Evolutionary conservation across 2,888 invertebrate species (phyloP).

Genomic region (Xylocampa areola): DNA sequence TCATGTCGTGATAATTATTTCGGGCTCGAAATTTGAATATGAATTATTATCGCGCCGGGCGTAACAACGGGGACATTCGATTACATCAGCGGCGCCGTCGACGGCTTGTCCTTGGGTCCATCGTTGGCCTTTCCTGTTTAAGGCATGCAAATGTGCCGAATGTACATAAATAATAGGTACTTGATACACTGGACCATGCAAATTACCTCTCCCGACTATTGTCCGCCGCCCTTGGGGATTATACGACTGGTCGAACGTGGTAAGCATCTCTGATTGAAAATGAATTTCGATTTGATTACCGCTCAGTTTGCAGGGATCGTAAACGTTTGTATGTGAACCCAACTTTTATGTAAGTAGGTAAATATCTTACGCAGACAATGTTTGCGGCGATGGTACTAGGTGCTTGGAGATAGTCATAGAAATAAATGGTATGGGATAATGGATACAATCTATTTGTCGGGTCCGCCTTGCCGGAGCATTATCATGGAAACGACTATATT

Average conservation of each 20-base stretch:
- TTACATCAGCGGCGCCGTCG: slow-evolving; percentile 83
- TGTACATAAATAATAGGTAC: slow-evolving; percentile 73
- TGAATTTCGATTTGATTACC: slow-evolving; percentile 79
- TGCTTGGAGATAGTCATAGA: slow-evolving; percentile 60
- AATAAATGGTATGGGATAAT: slow-evolving; percentile 63
- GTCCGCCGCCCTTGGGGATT: slow-evolving; percentile 85
- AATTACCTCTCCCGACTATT: slow-evolving; percentile 85
- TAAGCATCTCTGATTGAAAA: slow-evolving; percentile 78
- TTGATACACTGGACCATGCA: slow-evolving; percentile 76
- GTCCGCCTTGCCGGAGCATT: slow-evolving; percentile 59
- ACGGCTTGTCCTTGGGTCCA: slow-evolving; percentile 71
- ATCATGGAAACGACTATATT: slow-evolving; percentile 66
- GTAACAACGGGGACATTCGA: slow-evolving; percentile 69
- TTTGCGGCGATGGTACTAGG: slow-evolving; percentile 47
- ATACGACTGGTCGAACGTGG: slow-evolving; percentile 79
- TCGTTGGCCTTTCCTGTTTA: slow-evolving; percentile 71
- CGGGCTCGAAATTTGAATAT: slow-evolving; percentile 80
- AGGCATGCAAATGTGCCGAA: slow-evolving; percentile 86
- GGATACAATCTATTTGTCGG: slow-evolving; percentile 64
- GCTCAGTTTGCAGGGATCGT: slow-evolving; percentile 65
- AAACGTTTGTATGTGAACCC: slow-evolving; percentile 63
- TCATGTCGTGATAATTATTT: slow-evolving; percentile 76
- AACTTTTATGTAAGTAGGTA: slow-evolving; percentile 50
- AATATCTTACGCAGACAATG: slow-evolving; percentile 45
- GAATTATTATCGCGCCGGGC: slow-evolving; percentile 74